phyloP scores from a whole-genome alignment of 1,140 invertebrate genomes.

The Calliphora vicina region DNA sequence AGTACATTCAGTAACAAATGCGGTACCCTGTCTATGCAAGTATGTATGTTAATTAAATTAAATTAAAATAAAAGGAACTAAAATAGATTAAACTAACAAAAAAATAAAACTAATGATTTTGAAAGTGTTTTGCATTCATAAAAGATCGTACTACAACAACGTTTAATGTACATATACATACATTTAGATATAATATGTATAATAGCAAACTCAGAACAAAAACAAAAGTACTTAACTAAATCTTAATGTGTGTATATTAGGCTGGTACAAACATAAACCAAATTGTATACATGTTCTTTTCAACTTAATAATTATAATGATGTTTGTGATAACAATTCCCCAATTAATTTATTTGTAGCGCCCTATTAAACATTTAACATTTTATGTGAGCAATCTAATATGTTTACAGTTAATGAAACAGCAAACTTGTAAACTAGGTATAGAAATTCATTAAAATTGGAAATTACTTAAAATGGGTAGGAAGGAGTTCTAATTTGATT shows the following conservation, averaged over 20 bases:
- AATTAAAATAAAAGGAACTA: constrained; percentile 26
- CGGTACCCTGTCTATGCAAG: too few species aligned
- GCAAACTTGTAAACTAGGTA: constrained; percentile 8
- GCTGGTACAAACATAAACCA: too few species aligned
- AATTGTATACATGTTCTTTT: too few species aligned
- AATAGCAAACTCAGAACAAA: not conserved
- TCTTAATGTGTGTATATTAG: too few species aligned
- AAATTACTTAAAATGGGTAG: constrained; percentile 14
- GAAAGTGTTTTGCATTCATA: constrained; percentile 23
- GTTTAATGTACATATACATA: not conserved
- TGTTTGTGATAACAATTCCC: too few species aligned
- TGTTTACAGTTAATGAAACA: not conserved
- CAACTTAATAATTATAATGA: too few species aligned
- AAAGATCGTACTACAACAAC: not conserved
- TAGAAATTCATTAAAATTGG: constrained; percentile 17
- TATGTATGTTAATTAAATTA: not conserved
- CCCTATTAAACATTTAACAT: too few species aligned
- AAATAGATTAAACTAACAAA: constrained; percentile 4
- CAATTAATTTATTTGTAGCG: too few species aligned
- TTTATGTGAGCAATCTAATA: too few species aligned
- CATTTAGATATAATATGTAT: not conserved
- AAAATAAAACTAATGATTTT: not conserved
- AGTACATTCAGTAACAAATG: too few species aligned
- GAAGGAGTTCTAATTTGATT: not conserved
- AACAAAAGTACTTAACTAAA: too few species aligned